Base-by-base conservation (phyloP, 2,797 vertebrate species). In the Etheostoma nigrum region DNA sequence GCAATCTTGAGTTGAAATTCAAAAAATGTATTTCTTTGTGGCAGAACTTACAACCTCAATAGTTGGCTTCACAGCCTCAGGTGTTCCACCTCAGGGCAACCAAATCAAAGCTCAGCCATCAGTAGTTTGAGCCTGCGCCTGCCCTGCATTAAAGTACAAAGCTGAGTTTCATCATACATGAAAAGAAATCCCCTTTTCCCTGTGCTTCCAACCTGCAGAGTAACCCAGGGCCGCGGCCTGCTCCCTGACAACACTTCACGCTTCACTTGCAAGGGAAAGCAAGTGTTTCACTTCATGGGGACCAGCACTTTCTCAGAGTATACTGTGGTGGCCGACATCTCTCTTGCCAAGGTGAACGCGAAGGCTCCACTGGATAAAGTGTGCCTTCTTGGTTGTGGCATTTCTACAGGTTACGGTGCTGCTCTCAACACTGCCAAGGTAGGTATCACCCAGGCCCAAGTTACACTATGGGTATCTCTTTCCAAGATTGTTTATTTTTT, bases 241-340 rank as follows among this genome's bases (percentile, higher is more conserved):
- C 97, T 99, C 93, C 97, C 98, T 0, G 98, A 99, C 84, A 95
- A 95, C n/a, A 99, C 96, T 25, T 96, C 96, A 62, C 95, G 97
- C 74, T 99, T 99, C 92, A 97, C 96, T 64, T 99, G 98, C 93
- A 98, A 96, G 92, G 98, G 98, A 60, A 97, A 98, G 90, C 95
- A 95, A 78, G 57, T 99, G 89, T 96, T 96, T 79, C 98, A 99
- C 91, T 99, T 98, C 90, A 99, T 99, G 98, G 98, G 98, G n/a
- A 99, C 97, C 79, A 99, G 98, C 95, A 99, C 98, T 4, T 99
- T 99, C 90, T 97, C 97, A 0, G 97, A 99, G 90, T 99, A 98
- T 83, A 99, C 98, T 0, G 97, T 99, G 40, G 98, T 99, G 83
- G 97, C 97, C 0, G 97, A 99, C 74, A 99, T 99, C 89, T 99